Conservation (phyloP, 64 coral and sea anemone species). For the Porites lutea region DNA sequence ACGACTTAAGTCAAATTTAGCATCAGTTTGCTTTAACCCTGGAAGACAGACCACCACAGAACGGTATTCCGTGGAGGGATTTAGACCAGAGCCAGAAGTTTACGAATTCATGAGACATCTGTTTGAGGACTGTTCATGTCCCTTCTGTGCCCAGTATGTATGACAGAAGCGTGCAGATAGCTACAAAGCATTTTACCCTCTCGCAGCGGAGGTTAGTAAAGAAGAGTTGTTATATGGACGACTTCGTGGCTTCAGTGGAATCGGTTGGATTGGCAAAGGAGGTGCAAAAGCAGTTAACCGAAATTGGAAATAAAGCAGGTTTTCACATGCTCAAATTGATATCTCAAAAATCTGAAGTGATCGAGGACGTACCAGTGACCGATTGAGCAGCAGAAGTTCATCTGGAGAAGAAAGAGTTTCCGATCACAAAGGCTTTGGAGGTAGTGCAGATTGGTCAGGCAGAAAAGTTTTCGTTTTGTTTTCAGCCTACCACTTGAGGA, state of each 20-base stretch:
- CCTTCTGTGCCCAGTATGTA: no score
- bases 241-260: slow-evolving; percentile 50
- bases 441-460: slow-evolving; percentile 55
- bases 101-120: slow-evolving; percentile 12
- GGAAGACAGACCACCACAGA: no score
- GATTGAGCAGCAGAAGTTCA: slow-evolving; percentile 62
- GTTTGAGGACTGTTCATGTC: background rate
- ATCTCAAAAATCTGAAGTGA: slow-evolving; percentile 55
- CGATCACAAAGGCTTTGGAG: background rate
- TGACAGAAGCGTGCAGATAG: background rate
- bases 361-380: background rate
- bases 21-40: no score
- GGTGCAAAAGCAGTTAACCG: slow-evolving; percentile 27
- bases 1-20: background rate
- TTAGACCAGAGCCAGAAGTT: no score
- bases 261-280: slow-evolving; percentile 40
- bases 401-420: slow-evolving; percentile 56
- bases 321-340: slow-evolving; percentile 82
- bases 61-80: no score
- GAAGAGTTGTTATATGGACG: slow-evolving; percentile 63
- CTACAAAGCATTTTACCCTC: slow-evolving; percentile 30
- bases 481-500: slow-evolving; percentile 18
- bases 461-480: slow-evolving; percentile 32
- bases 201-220: slow-evolving; percentile 60
- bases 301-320: slow-evolving; percentile 57